Evolutionary conservation across 2,113 vertebrate species (phyloP).

Genomic region (Antechinus stuartii): DNA sequence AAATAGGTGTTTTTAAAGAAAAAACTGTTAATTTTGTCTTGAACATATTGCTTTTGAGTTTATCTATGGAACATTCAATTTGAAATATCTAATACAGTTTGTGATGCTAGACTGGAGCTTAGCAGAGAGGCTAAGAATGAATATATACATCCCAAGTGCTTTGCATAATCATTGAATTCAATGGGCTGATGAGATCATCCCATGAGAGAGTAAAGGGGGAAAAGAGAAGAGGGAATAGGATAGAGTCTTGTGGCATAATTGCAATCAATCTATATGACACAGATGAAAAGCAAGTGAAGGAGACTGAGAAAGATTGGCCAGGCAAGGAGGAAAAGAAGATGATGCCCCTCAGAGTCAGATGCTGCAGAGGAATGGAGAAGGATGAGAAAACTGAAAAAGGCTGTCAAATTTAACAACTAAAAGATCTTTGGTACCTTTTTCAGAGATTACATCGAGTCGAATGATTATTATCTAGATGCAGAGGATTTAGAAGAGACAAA

Average conservation of each 20-base stretch:
- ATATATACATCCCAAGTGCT: neutral
- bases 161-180: neutral
- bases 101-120: neutral
- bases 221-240: neutral
- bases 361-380: neutral
- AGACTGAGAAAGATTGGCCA: neutral
- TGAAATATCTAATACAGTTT: neutral
- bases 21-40: slow-evolving; percentile 4
- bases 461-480: neutral
- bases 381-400: neutral
- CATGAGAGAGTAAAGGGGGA: neutral
- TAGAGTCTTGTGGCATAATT: neutral
- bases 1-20: neutral
- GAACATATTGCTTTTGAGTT: slow-evolving; percentile 26
- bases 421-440: neutral
- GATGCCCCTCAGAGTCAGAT: neutral
- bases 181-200: neutral
- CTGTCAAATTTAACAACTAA: neutral
- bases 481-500: neutral
- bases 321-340: neutral
- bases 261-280: neutral
- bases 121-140: neutral
- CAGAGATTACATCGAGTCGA: neutral
- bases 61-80: neutral
- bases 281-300: neutral